Percentiles rank a stretch among this genome's conserved stretches.
Evolutionary conservation across 2,113 vertebrate species (phyloP).

Genomic region (Zosterops lateralis): DNA sequence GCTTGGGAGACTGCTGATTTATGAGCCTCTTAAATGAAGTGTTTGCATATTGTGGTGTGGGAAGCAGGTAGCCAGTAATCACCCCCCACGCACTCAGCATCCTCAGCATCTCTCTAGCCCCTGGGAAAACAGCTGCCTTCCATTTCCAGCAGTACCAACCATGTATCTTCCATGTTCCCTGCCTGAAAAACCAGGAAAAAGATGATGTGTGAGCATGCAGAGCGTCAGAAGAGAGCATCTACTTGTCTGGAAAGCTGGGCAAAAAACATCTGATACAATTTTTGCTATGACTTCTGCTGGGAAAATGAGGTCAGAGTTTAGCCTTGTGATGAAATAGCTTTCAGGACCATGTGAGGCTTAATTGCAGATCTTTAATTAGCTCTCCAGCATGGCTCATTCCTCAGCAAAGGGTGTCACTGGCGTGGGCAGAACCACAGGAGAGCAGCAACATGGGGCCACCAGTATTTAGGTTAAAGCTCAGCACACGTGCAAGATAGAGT

Average conservation of each 20-base stretch:
- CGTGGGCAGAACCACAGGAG: neutral
- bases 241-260: neutral
- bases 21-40: neutral
- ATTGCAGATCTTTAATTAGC: neutral
- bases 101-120: neutral
- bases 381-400: neutral
- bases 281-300: neutral
- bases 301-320: neutral
- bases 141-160: neutral
- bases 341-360: neutral
- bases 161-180: neutral
- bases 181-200: neutral
- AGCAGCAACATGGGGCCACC: neutral
- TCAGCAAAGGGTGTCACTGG: neutral
- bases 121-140: neutral
- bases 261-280: neutral
- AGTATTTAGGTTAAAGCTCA: neutral
- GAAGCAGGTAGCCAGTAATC: neutral
- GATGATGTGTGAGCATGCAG: accelerated
- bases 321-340: neutral
- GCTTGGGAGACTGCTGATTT: neutral
- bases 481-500: neutral
- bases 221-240: neutral
- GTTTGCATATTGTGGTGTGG: neutral
- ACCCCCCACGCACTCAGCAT: neutral